A percentile compares a stretch with the other conserved stretches of the same genome.
phyloP scores from a whole-genome alignment of 2,797 vertebrate species.

The Rhabdophis nuchalis region DNA sequence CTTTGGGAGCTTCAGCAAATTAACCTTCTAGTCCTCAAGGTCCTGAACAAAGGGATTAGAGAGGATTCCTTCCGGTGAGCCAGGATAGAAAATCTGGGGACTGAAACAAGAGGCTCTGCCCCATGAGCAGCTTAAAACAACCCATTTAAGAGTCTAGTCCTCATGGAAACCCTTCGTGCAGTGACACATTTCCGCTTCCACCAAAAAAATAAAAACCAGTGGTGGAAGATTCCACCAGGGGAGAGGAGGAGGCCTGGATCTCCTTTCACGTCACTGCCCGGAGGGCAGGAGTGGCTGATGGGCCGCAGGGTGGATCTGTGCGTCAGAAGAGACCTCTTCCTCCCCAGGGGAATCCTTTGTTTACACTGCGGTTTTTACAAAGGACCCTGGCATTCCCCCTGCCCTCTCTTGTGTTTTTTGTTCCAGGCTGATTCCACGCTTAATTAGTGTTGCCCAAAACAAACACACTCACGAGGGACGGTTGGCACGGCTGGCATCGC shows the following conservation, averaged over 20 bases:
- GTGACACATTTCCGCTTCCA: neutral
- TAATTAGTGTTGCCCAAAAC: neutral
- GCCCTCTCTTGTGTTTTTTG: neutral
- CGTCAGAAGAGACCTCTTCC: neutral
- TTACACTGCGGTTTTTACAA: neutral
- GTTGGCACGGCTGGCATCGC: neutral
- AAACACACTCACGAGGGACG: neutral
- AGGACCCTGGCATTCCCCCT: no score
- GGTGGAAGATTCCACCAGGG: neutral
- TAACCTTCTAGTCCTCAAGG: neutral
- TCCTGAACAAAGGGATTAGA: neutral
- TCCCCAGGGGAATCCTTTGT: neutral
- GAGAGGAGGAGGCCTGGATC: neutral
- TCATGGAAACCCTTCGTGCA: neutral
- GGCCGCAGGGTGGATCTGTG: no score
- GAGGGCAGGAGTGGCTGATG: neutral
- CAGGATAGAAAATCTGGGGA: neutral
- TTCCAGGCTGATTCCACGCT: neutral
- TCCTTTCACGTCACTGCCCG: accelerated
- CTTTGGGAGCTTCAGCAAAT: neutral
- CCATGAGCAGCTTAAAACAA: neutral
- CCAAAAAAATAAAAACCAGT: neutral
- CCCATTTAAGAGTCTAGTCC: neutral
- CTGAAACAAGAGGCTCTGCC: neutral
- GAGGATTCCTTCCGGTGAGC: neutral